phyloP scores from a whole-genome alignment of 1,140 invertebrate species.

The Macrobrachium nipponense region DNA sequence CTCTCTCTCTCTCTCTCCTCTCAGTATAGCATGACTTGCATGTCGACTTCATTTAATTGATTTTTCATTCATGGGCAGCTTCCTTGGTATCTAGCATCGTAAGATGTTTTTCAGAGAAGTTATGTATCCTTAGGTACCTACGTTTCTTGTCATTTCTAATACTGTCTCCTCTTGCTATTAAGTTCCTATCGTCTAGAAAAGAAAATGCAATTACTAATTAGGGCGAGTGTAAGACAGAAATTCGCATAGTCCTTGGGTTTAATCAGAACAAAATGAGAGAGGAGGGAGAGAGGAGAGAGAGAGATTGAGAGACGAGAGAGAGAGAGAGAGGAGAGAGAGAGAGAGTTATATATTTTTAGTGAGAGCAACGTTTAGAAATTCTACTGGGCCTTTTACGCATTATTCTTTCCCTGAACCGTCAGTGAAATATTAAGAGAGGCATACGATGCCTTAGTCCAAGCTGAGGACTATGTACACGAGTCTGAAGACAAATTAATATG shows the following conservation, averaged over 20 bases:
- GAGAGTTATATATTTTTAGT: not conserved
- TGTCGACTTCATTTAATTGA: not conserved
- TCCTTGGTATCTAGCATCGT: not conserved
- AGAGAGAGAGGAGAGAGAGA: conserved; percentile 33
- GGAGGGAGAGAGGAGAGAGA: conserved; percentile 11
- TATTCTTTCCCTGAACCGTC: not conserved
- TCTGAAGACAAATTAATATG: no score
- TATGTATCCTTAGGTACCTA: no score
- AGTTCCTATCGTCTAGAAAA: no score
- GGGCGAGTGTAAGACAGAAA: not conserved
- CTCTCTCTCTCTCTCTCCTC: not conserved
- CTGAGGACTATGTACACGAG: no score
- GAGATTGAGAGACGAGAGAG: conserved; percentile 33
- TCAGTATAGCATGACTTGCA: not conserved
- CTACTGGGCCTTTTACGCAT: not conserved
- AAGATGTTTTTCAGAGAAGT: not conserved
- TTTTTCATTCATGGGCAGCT: not conserved
- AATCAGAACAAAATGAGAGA: conserved; percentile 9
- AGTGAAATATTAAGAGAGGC: no score
- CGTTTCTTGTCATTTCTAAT: no score
- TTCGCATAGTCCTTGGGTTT: not conserved
- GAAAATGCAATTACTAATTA: no score
- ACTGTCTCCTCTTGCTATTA: no score
- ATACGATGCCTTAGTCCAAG: no score
- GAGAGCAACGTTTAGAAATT: not conserved